phyloP scores from a whole-genome alignment of 2,888 invertebrate genomes.

The Nymphalis urticae region DNA sequence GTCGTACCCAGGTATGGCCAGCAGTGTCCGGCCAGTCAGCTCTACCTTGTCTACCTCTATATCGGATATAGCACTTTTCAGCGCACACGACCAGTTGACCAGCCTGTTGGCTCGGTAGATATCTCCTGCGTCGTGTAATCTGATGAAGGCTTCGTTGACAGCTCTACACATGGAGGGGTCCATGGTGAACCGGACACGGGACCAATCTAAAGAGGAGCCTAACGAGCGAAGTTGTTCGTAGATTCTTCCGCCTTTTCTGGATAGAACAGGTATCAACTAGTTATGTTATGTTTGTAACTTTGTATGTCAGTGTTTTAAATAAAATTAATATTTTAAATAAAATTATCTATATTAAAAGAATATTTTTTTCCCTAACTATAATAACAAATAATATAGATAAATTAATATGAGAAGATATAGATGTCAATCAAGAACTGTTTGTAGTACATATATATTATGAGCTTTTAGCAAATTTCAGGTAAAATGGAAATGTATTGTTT shows the following conservation, averaged over 20 bases:
- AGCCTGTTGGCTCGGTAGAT: constrained; percentile 97
- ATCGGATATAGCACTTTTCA: constrained; percentile 99
- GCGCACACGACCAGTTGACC: constrained; percentile 98
- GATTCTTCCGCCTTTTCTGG: constrained; percentile 88
- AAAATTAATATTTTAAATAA: too few relatives aligned
- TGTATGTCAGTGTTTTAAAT: too few relatives aligned
- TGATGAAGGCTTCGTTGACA: constrained; percentile 96
- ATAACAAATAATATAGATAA: too few relatives aligned
- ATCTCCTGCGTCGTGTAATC: constrained; percentile 91
- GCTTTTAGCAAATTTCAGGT: too few relatives aligned
- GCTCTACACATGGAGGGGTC: constrained; percentile 93
- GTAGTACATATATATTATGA: too few relatives aligned
- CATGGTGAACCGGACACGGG: constrained; percentile 97
- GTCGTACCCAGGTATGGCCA: constrained; percentile 95
- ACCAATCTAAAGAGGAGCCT: constrained; percentile 98
- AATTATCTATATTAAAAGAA: too few relatives aligned
- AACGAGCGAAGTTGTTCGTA: constrained; percentile 92
- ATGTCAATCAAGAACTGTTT: too few relatives aligned
- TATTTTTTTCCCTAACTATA: too few relatives aligned
- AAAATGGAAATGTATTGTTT: too few relatives aligned
- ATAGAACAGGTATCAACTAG: not conserved
- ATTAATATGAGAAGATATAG: too few relatives aligned
- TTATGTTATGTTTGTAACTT: too few relatives aligned
- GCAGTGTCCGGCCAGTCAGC: constrained; percentile 90
- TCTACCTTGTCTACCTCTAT: constrained; percentile 99